A percentile compares a stretch with the other conserved stretches of the same genome.
Evolutionary conservation across 2,888 invertebrate genomes (phyloP).

Genomic region (Meliscaeva auricollis): DNA sequence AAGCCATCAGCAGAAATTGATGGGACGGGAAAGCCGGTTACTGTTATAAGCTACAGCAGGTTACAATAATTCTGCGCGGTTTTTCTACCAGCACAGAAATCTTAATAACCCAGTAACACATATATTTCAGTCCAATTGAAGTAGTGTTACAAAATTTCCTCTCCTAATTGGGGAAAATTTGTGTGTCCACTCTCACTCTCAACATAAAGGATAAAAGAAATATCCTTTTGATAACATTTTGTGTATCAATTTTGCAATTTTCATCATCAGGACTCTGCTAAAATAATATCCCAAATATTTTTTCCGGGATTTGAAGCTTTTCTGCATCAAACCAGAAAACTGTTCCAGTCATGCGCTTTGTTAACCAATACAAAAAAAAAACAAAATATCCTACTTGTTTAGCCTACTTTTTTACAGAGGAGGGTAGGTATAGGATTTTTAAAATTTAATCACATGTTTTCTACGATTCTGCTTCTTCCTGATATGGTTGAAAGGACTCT

Average conservation of each 20-base stretch:
- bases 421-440: constrained; percentile 27
- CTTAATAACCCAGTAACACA: background rate
- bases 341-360: constrained; percentile 42
- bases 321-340: background rate
- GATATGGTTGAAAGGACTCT: constrained; percentile 3
- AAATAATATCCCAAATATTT: constrained; percentile 3
- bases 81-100: background rate
- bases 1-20: constrained; percentile 22
- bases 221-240: background rate
- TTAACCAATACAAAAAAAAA: background rate
- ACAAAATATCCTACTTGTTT: constrained; percentile 21
- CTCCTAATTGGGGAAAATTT: background rate
- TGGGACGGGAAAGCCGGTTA: background rate
- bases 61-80: background rate
- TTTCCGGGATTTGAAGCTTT: constrained; percentile 34
- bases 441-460: constrained; percentile 69
- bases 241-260: background rate
- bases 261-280: background rate
- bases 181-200: background rate
- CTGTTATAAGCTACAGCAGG: background rate
- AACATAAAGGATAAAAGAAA: background rate
- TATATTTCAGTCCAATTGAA: background rate
- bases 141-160: background rate
- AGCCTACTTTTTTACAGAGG: constrained; percentile 10
- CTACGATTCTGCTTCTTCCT: constrained; percentile 23